A percentile compares a stretch with the other conserved stretches of the same genome.
phyloP scores from a whole-genome alignment of 2,797 vertebrate species.

The Coranthus polyacanthus region DNA sequence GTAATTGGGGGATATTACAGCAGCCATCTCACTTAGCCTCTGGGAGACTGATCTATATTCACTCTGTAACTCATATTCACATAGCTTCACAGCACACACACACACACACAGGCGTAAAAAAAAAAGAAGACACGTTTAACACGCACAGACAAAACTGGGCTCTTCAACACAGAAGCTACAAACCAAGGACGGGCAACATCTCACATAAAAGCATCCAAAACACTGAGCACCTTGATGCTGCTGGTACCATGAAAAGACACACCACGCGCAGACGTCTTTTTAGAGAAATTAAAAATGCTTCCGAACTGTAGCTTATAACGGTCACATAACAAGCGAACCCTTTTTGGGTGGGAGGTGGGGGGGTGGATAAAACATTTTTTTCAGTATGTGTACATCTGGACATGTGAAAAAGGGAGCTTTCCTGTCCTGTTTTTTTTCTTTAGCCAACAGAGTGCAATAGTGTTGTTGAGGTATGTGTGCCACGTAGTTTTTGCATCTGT shows the following conservation, averaged over 20 bases:
- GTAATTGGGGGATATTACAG: slow-evolving; percentile 86
- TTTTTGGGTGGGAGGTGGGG: no score
- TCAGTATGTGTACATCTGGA: no score
- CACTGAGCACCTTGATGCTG: no score
- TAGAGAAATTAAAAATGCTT: no score
- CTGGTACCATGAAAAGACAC: no score
- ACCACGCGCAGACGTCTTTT: no score
- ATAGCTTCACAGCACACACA: slow-evolving; percentile 25
- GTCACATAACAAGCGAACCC: no score
- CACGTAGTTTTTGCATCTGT: slow-evolving; percentile 1
- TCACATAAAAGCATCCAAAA: slow-evolving; percentile 1
- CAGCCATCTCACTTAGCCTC: slow-evolving; percentile 83
- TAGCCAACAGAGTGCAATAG: slow-evolving; percentile 3
- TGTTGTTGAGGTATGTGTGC: not conserved
- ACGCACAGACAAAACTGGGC: slow-evolving; percentile 23
- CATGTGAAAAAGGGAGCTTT: not conserved
- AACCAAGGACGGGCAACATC: slow-evolving; percentile 11
- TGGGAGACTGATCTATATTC: slow-evolving; percentile 83
- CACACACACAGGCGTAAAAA: slow-evolving; percentile 12
- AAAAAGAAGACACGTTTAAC: slow-evolving; percentile 7
- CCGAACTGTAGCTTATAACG: no score
- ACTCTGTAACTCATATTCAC: slow-evolving; percentile 76
- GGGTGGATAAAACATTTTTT: no score
- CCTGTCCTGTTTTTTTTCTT: not conserved
- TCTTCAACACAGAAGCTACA: slow-evolving; percentile 24